Evolutionary conservation across 2,888 invertebrate species (phyloP).

Genomic region (Drosophila leonis): DNA sequence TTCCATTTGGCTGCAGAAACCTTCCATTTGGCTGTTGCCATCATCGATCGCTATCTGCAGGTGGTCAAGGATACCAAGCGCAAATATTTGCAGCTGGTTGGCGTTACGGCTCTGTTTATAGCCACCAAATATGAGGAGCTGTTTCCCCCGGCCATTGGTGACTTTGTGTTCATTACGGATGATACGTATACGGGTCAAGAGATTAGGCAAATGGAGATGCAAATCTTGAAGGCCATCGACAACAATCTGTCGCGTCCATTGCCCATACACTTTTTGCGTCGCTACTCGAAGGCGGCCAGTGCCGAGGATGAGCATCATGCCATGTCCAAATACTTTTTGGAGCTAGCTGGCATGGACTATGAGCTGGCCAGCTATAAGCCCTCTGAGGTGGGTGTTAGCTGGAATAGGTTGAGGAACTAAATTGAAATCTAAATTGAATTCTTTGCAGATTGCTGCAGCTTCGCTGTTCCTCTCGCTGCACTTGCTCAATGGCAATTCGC

Average conservation of each 20-base stretch:
- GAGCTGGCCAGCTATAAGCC: constrained; percentile 91
- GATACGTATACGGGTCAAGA: constrained; percentile 92
- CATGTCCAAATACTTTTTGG: constrained; percentile 96
- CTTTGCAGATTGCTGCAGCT: constrained; percentile 84
- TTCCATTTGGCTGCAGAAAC: constrained; percentile 95
- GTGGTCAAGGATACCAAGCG: constrained; percentile 88
- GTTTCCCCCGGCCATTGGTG: constrained; percentile 93
- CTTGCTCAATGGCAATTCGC: constrained; percentile 80
- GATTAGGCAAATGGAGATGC: constrained; percentile 92
- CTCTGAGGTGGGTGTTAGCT: constrained; percentile 90
- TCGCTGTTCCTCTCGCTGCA: constrained; percentile 83
- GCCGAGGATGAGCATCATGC: constrained; percentile 89
- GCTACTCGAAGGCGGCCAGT: constrained; percentile 89
- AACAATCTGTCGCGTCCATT: constrained; percentile 94
- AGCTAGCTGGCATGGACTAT: constrained; percentile 93
- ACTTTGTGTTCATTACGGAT: constrained; percentile 97
- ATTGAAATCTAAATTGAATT: too few relatives aligned
- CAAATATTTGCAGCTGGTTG: constrained; percentile 93
- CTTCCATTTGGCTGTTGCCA: constrained; percentile 93
- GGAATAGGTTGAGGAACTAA: too few relatives aligned
- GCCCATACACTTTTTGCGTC: constrained; percentile 94
- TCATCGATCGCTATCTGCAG: constrained; percentile 94
- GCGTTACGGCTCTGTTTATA: constrained; percentile 94
- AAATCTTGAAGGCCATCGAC: constrained; percentile 91
- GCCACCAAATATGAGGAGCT: constrained; percentile 98